Conservation (phyloP, 2,113 vertebrate genomes). For the Pan paniscus region DNA sequence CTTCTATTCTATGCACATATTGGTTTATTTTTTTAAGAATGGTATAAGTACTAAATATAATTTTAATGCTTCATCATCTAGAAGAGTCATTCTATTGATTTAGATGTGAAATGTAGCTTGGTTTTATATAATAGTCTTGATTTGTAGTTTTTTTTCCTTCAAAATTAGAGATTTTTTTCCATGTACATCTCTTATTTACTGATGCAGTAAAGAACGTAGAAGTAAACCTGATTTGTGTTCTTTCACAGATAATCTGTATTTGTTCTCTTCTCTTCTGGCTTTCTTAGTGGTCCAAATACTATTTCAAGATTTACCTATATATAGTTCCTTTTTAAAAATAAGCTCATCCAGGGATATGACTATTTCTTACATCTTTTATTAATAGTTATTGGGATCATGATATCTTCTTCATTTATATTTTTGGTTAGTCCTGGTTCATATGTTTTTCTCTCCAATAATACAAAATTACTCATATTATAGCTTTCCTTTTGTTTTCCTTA, state of each 20-base stretch:
- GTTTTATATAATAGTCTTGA: neutral
- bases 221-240: neutral
- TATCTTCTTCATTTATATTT: neutral
- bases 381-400: neutral
- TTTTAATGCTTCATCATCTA: neutral
- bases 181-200: neutral
- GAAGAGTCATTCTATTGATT: neutral
- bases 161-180: neutral
- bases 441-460: neutral
- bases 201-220: neutral
- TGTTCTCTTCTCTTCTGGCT: neutral
- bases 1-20: neutral
- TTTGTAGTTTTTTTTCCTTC: neutral
- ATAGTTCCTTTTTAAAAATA: neutral
- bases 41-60: neutral
- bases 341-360: neutral
- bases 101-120: neutral
- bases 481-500: neutral
- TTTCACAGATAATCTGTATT: neutral
- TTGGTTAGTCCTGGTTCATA: neutral
- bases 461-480: neutral
- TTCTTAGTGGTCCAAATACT: neutral
- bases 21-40: neutral
- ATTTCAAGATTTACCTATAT: neutral
- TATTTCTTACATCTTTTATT: neutral